Evolutionary conservation across 1,140 invertebrate species (phyloP).

Genomic region (Pogonognathellus flavescens): DNA sequence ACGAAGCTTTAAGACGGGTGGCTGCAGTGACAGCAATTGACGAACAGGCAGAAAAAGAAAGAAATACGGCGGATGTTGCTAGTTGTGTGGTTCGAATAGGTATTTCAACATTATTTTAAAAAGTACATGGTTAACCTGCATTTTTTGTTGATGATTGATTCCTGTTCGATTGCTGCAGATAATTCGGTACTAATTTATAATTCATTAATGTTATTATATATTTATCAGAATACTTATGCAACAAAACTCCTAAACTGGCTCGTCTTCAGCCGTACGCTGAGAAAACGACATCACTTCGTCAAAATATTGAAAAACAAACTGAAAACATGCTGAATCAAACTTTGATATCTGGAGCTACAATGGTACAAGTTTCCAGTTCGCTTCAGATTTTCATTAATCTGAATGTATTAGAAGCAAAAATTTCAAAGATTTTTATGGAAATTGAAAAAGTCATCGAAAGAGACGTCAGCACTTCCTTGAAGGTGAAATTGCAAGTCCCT

Average conservation of each 20-base stretch:
- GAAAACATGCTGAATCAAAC: conserved; percentile 66
- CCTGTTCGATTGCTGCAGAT: too few species aligned
- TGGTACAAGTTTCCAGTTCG: conserved; percentile 58
- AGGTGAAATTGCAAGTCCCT: conserved; percentile 55
- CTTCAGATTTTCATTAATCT: conserved; percentile 66
- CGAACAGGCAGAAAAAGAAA: conserved; percentile 43
- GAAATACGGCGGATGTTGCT: conserved; percentile 61
- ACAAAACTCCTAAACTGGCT: conserved; percentile 44
- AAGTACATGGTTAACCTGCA: too few species aligned
- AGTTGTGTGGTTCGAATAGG: conserved; percentile 63
- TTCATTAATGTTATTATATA: conserved; percentile 24
- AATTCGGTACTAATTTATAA: too few species aligned
- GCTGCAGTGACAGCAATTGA: conserved; percentile 55
- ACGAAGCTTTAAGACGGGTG: conserved; percentile 52
- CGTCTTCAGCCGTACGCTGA: conserved; percentile 56
- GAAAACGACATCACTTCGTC: conserved; percentile 62
- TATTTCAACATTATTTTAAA: conserved; percentile 43
- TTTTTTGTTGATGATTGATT: too few species aligned
- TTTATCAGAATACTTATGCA: conserved; percentile 61
- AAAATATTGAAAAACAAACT: conserved; percentile 66
- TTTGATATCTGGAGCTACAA: conserved; percentile 40
- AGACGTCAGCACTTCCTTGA: conserved; percentile 58
- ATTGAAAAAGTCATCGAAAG: conserved; percentile 57
- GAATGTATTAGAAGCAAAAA: conserved; percentile 59
- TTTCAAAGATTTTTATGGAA: conserved; percentile 60